Evolutionary conservation across 2,888 invertebrate species (phyloP).

Genomic region (Glyphotaelius pellucidus): DNA sequence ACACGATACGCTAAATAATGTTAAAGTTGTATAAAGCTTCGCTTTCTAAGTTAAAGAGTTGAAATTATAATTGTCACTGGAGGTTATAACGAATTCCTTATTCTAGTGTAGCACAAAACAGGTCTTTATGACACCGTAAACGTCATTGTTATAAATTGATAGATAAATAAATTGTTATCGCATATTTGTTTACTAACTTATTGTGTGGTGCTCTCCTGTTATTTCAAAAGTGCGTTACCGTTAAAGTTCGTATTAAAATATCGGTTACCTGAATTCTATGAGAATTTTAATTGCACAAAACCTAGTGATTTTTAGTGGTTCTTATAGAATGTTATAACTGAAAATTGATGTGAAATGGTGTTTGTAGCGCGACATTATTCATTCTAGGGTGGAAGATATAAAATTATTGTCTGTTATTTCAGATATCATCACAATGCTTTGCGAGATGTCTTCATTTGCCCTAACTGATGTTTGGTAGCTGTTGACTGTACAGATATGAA

Average conservation of each 20-base stretch:
- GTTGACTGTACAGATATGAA: conserved; percentile 26
- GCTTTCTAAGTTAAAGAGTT: conserved; percentile 33
- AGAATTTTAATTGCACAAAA: conserved; percentile 25
- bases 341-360: background rate
- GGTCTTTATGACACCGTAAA: conserved; percentile 54
- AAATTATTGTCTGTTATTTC: background rate
- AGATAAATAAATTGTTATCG: conserved; percentile 37
- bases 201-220: background rate
- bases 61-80: conserved; percentile 54
- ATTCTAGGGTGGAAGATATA: background rate
- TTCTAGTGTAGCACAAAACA: conserved; percentile 51
- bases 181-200: conserved; percentile 46
- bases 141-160: conserved; percentile 55
- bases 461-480: background rate
- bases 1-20: conserved; percentile 12
- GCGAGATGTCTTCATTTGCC: conserved; percentile 23
- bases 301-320: background rate
- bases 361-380: background rate
- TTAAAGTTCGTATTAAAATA: conserved; percentile 7
- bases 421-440: conserved; percentile 32
- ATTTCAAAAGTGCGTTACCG: conserved; percentile 8
- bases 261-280: conserved; percentile 3
- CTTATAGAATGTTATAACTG: conserved; percentile 1
- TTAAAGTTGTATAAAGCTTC: background rate
- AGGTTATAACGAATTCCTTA: conserved; percentile 55